A percentile compares a stretch with the other conserved stretches of the same genome.
Evolutionary conservation across 2,113 vertebrate genomes (phyloP).

Genomic region (Corythornis cristatus): DNA sequence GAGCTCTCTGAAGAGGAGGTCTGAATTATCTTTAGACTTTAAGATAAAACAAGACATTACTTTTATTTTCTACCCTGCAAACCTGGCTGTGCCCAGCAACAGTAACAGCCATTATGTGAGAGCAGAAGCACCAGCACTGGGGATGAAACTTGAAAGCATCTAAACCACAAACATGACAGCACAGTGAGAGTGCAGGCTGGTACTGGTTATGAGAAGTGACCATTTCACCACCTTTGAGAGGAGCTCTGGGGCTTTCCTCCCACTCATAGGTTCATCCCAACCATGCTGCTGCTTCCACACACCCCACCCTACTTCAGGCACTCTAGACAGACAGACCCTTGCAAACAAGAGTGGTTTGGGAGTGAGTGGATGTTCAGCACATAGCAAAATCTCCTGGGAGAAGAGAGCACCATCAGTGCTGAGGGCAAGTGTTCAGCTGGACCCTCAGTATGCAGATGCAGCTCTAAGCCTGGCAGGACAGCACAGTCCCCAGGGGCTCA

Average conservation of each 20-base stretch:
- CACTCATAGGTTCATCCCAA: neutral
- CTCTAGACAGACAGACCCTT: neutral
- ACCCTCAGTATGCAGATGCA: neutral
- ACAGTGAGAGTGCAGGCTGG: neutral
- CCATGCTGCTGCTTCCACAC: neutral
- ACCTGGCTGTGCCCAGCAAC: conserved; percentile 36
- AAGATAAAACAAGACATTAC: conserved; percentile 46
- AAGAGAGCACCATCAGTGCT: neutral
- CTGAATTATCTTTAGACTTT: conserved; percentile 44
- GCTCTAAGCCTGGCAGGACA: neutral
- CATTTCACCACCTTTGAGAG: neutral
- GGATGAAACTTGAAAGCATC: neutral
- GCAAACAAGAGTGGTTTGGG: neutral
- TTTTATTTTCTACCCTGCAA: conserved; percentile 15
- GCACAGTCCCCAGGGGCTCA: neutral
- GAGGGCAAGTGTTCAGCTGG: neutral
- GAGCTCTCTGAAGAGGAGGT: conserved; percentile 45
- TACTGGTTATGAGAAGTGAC: neutral
- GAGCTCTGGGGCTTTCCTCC: neutral
- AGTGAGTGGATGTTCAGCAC: neutral
- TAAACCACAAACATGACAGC: neutral
- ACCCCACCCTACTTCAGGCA: neutral
- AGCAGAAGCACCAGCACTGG: neutral
- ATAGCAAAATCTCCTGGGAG: neutral
- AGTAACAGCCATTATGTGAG: neutral